Percentiles rank a stretch among this genome's conserved stretches.
Conservation (phyloP, 2,797 vertebrate genomes). For the Sparidentex hasta region DNA sequence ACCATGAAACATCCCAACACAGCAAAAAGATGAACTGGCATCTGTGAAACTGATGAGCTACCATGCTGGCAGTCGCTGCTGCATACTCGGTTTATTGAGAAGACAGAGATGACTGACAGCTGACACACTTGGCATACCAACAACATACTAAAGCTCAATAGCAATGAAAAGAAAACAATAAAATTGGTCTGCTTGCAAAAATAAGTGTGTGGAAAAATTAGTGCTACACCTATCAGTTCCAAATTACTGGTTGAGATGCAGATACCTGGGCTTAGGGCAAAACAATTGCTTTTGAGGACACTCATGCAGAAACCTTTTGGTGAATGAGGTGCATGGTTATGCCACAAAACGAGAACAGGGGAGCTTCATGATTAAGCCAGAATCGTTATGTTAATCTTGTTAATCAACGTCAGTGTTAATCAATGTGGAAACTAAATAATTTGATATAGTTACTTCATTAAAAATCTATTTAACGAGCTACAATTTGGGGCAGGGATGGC, state of each 20-base stretch:
- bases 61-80: too few relatives aligned
- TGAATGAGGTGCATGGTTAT: neutral
- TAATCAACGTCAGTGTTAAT: slow-evolving; percentile 25
- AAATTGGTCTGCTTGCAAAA: neutral
- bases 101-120: neutral
- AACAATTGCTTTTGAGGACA: neutral
- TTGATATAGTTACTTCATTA: slow-evolving; percentile 30
- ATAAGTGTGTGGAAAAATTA: neutral
- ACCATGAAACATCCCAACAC: neutral
- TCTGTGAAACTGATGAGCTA: neutral
- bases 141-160: neutral
- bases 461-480: slow-evolving; percentile 37
- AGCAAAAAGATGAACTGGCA: neutral
- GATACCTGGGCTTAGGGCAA: neutral
- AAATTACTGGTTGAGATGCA: neutral
- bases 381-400: slow-evolving; percentile 25
- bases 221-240: neutral
- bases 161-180: neutral
- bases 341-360: neutral
- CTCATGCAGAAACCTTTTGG: neutral
- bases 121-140: neutral
- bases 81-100: neutral
- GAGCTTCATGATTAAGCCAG: neutral
- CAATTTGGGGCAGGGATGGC: neutral
- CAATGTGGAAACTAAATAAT: slow-evolving; percentile 34